These are phyloP conservation scores for Acanthisitta chloris DNA, from an alignment of 2,113 vertebrate species.

Conservation along the genomic window DNA sequence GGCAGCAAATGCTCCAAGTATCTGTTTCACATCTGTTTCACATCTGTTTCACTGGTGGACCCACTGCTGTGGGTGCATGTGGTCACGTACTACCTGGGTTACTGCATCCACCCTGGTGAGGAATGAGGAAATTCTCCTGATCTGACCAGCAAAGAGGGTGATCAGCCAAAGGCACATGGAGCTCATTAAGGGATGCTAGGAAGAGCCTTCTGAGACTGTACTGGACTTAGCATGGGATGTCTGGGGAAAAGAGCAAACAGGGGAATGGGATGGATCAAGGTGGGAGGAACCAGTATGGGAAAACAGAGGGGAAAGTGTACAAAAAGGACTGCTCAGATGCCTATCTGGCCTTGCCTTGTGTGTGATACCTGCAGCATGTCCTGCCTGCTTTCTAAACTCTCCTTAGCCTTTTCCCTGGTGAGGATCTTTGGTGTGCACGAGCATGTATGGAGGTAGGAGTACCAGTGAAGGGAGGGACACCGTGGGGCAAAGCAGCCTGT, in stretches of 20 bases:
- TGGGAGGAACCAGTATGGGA: not conserved
- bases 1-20: not conserved
- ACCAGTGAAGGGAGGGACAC: not conserved
- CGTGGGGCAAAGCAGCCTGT: not conserved
- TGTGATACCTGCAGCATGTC: fast-evolving
- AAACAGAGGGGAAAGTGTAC: not conserved
- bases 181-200: not conserved
- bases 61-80: not conserved
- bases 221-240: not conserved
- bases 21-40: not conserved
- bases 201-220: not conserved
- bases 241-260: not conserved
- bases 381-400: not conserved
- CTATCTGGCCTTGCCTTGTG: not conserved
- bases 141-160: not conserved
- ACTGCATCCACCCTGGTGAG: not conserved
- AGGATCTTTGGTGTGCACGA: not conserved
- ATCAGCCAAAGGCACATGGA: not conserved
- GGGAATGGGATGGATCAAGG: not conserved
- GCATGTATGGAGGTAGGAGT: fast-evolving
- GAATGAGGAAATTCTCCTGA: not conserved
- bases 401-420: not conserved
- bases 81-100: too few relatives aligned
- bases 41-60: not conserved
- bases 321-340: not conserved